phyloP scores from a whole-genome alignment of 2,888 invertebrate genomes.

The Melinaea marsaeus region DNA sequence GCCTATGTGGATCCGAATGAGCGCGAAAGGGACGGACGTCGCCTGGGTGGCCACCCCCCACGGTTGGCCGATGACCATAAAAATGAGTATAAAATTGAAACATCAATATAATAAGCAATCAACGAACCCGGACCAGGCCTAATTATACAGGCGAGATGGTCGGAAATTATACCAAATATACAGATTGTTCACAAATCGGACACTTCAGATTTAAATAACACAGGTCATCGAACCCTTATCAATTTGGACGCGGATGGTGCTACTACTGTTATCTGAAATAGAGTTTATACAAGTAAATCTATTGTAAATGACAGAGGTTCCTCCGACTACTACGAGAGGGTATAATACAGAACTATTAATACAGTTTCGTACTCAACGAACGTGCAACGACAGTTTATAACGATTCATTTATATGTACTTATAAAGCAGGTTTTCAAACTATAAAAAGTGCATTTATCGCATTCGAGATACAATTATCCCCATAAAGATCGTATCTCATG shows the following conservation, averaged over 20 bases:
- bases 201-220: constrained; percentile 18
- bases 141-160: constrained; percentile 71
- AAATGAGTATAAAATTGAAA: constrained; percentile 79
- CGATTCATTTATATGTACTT: neutral
- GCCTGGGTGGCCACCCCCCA: constrained; percentile 78
- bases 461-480: constrained; percentile 1
- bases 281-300: too few relatives aligned
- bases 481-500: constrained; percentile 5
- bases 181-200: constrained; percentile 59
- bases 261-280: too few relatives aligned
- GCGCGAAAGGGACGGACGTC: constrained; percentile 49
- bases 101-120: constrained; percentile 79
- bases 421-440: neutral
- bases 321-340: too few relatives aligned
- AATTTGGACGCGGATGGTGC: neutral
- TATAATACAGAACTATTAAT: neutral
- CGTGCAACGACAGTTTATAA: neutral
- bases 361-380: neutral
- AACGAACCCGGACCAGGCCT: constrained; percentile 62
- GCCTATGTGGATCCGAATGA: constrained; percentile 36
- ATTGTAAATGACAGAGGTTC: neutral
- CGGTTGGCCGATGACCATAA: constrained; percentile 78
- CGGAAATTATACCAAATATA: constrained; percentile 68
- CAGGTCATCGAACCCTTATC: constrained; percentile 8
- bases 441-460: neutral